phyloP scores from a whole-genome alignment of 2,113 vertebrate genomes.

The Centropristis striata region DNA sequence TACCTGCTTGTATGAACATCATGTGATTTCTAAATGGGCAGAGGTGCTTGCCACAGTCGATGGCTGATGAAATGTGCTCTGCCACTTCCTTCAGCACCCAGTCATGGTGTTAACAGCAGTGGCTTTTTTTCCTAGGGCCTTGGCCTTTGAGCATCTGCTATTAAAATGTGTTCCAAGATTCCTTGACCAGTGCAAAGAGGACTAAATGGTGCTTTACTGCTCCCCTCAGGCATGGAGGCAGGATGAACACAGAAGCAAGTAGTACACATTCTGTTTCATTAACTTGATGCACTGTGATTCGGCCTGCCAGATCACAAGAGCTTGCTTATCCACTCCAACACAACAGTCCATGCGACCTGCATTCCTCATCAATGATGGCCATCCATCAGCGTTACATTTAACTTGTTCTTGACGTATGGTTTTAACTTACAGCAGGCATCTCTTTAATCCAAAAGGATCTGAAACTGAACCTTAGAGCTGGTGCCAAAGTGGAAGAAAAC shows the following conservation, averaged over 20 bases:
- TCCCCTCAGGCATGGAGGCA: neutral
- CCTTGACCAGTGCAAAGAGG: neutral
- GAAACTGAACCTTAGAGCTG: neutral
- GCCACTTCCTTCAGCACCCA: neutral
- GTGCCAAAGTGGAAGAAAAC: neutral
- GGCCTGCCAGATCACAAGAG: neutral
- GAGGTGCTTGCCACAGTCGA: neutral
- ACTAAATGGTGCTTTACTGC: neutral
- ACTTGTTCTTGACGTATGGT: neutral
- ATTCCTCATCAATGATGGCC: neutral
- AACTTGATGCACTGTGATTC: neutral
- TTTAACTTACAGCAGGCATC: neutral
- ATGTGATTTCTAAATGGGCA: neutral
- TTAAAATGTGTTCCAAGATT: neutral
- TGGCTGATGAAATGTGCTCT: neutral
- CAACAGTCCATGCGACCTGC: neutral
- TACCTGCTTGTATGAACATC: neutral
- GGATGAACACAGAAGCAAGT: neutral
- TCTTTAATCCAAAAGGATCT: neutral
- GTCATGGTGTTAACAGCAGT: neutral
- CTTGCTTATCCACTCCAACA: neutral
- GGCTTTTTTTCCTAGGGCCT: neutral
- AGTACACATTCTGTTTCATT: neutral
- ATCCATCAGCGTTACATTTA: neutral
- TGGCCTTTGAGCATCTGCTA: neutral